Conservation (phyloP, 2,888 invertebrate species). For the Xanthia togata region DNA sequence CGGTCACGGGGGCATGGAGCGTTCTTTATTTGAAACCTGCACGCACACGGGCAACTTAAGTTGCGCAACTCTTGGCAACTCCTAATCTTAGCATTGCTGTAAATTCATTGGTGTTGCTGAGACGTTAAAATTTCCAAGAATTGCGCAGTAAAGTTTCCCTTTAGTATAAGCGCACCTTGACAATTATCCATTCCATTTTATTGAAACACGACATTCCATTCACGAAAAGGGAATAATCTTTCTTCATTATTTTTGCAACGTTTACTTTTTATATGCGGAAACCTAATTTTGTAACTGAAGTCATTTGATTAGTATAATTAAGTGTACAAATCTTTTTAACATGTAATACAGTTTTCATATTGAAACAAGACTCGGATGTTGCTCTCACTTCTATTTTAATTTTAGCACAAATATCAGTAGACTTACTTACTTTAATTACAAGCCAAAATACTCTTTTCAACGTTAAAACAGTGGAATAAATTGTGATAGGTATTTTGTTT, state of each 20-base stretch:
- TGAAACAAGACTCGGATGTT: slow-evolving; percentile 58
- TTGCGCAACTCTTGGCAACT: slow-evolving; percentile 26
- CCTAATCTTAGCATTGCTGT: not conserved
- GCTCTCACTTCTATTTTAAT: slow-evolving; percentile 44
- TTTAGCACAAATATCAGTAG: slow-evolving; percentile 60
- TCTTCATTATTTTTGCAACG: slow-evolving; percentile 13
- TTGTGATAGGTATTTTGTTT: slow-evolving; percentile 40
- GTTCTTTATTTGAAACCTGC: slow-evolving; percentile 26
- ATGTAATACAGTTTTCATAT: slow-evolving; percentile 59
- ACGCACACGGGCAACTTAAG: slow-evolving; percentile 12
- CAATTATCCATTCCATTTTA: slow-evolving; percentile 30
- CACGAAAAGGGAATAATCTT: not conserved
- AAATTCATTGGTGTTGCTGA: not conserved
- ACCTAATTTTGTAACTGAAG: slow-evolving; percentile 36
- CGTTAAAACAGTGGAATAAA: slow-evolving; percentile 37
- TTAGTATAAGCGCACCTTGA: not conserved
- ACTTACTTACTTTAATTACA: slow-evolving; percentile 52
- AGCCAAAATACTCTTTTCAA: slow-evolving; percentile 45
- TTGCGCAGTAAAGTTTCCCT: not conserved
- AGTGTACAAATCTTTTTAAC: slow-evolving; percentile 58
- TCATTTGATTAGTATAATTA: slow-evolving; percentile 58
- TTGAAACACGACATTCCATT: slow-evolving; percentile 40
- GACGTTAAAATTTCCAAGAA: slow-evolving; percentile 3
- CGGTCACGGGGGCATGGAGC: slow-evolving; percentile 57
- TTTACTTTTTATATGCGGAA: slow-evolving; percentile 13